phyloP scores from a whole-genome alignment of 2,888 invertebrate genomes.

The Lasioglossum villosulum region DNA sequence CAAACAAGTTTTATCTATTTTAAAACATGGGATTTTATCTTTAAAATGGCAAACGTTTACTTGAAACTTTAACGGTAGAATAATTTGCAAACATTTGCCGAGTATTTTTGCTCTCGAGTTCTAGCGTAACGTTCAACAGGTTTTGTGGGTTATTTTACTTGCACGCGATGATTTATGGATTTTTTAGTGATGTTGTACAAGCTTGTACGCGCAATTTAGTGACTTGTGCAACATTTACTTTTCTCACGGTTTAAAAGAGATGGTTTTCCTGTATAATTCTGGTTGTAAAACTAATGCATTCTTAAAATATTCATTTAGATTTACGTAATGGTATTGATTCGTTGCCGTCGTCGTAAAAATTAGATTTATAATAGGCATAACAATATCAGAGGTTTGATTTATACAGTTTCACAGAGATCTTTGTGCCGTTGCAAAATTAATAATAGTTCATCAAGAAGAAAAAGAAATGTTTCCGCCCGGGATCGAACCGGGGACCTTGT shows the following conservation, averaged over 20 bases:
- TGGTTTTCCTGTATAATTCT: neutral
- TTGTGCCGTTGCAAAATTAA: neutral
- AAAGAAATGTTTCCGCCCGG: conserved; percentile 90
- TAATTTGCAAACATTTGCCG: neutral
- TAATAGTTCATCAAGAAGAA: neutral
- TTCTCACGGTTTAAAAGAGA: neutral
- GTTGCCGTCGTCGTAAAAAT: neutral
- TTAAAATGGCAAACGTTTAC: neutral
- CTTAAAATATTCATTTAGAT: too few relatives aligned
- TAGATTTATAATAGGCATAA: neutral
- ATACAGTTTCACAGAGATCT: neutral
- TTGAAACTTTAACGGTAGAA: neutral
- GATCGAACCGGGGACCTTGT: conserved; percentile 95
- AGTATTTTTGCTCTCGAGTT: neutral
- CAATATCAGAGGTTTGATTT: neutral
- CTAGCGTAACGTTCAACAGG: neutral
- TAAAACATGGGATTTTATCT: neutral
- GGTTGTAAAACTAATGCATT: neutral
- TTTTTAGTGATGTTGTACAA: neutral
- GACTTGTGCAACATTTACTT: neutral
- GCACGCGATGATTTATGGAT: neutral
- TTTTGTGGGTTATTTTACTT: neutral
- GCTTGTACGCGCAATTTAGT: too few relatives aligned
- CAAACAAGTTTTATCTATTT: neutral
- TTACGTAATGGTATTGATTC: neutral